Conservation (phyloP, 2,888 invertebrate species). For the Scelioninae gen. 2 region DNA sequence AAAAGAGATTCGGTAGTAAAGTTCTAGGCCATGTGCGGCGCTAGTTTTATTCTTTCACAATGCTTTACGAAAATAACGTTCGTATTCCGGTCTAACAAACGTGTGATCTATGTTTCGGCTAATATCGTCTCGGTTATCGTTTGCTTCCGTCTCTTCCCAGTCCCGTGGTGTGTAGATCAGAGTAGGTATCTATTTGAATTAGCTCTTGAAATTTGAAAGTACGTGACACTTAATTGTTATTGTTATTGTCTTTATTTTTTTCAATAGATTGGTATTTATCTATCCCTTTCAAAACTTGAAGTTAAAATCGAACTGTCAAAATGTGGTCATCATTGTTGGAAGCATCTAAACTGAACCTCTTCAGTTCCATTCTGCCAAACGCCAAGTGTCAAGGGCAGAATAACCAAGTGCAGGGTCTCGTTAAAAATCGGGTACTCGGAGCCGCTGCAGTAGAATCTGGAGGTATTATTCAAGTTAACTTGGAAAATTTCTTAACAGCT, state of each 20-base stretch:
- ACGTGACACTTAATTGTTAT: neutral
- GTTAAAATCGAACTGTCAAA: slow-evolving; percentile 62
- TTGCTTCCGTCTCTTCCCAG: slow-evolving; percentile 45
- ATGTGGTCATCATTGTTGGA: slow-evolving; percentile 76
- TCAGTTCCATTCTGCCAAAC: slow-evolving; percentile 67
- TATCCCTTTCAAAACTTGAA: slow-evolving; percentile 60
- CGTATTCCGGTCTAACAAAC: no score
- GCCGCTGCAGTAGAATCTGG: slow-evolving; percentile 72
- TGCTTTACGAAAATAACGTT: no score
- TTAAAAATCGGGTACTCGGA: slow-evolving; percentile 73
- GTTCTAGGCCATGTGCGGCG: no score
- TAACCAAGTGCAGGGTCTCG: slow-evolving; percentile 67
- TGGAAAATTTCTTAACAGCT: no score
- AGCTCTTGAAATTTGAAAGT: slow-evolving; percentile 14
- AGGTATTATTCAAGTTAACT: slow-evolving; percentile 66
- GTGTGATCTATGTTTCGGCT: no score
- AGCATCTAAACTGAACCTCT: slow-evolving; percentile 75
- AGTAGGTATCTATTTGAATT: slow-evolving; percentile 13
- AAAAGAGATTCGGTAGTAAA: no score
- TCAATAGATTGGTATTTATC: slow-evolving; percentile 54
- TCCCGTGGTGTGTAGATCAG: slow-evolving; percentile 44
- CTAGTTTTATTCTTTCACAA: no score
- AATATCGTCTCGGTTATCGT: slow-evolving; percentile 16
- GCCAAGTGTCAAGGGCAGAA: slow-evolving; percentile 72
- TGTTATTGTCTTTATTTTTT: slow-evolving; percentile 16